A percentile compares a stretch with the other conserved stretches of the same genome.
Conservation (phyloP, 2,888 invertebrate genomes). For the Platycnemis pennipes region DNA sequence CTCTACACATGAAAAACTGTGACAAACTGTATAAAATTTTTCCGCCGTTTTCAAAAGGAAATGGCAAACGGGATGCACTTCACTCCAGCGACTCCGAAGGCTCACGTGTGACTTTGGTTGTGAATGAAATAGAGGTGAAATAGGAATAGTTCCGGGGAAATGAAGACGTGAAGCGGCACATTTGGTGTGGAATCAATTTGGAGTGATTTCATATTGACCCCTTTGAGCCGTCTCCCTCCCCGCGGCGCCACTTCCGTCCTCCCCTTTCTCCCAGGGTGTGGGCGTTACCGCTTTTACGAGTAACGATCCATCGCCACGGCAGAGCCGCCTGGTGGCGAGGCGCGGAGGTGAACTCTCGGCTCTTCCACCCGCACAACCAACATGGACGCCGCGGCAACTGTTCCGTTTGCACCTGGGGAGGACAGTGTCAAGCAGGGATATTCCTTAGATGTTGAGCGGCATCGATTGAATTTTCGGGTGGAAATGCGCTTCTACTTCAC, state of each 20-base stretch:
- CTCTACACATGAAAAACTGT: too few relatives aligned
- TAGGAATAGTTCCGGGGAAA: not conserved
- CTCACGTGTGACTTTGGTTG: too few relatives aligned
- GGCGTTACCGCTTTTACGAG: slow-evolving; percentile 52
- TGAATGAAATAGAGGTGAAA: not conserved
- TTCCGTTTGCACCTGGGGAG: too few relatives aligned
- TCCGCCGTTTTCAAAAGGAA: too few relatives aligned
- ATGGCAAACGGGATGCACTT: not conserved
- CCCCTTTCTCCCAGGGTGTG: not conserved
- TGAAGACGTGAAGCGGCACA: not conserved
- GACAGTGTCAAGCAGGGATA: too few relatives aligned
- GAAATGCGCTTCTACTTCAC: too few relatives aligned
- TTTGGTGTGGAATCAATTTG: not conserved
- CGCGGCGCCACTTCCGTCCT: not conserved
- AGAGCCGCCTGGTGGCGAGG: slow-evolving; percentile 33
- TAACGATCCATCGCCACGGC: slow-evolving; percentile 45
- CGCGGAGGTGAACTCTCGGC: not conserved
- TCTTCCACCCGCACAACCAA: slow-evolving; percentile 45
- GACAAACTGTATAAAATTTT: too few relatives aligned
- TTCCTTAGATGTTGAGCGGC: too few relatives aligned
- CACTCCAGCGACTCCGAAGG: not conserved
- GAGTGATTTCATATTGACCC: not conserved
- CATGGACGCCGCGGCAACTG: slow-evolving; percentile 23
- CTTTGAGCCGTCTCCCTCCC: not conserved
- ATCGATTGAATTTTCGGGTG: too few relatives aligned